Percentiles rank a stretch among this genome's conserved stretches.
Evolutionary conservation across 2,888 invertebrate species (phyloP).

Genomic region (Polia nebulosa): DNA sequence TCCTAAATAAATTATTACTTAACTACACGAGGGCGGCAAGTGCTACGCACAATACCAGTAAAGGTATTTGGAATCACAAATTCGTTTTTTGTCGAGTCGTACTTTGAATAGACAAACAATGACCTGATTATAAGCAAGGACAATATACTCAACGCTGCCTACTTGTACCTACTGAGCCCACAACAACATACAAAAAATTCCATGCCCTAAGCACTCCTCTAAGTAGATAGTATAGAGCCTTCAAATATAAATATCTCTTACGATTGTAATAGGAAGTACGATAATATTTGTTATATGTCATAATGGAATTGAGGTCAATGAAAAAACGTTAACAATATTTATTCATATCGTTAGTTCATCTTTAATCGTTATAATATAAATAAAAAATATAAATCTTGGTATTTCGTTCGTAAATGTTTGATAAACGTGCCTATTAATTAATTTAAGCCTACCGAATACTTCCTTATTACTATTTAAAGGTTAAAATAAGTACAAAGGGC

Average conservation of each 20-base stretch:
- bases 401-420: conserved; percentile 11
- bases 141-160: conserved; percentile 4
- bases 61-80: background rate
- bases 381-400: conserved; percentile 25
- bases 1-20: no score
- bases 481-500: background rate
- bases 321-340: conserved; percentile 63
- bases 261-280: conserved; percentile 72
- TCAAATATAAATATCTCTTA: conserved; percentile 66
- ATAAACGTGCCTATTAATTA: conserved; percentile 1
- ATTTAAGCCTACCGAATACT: conserved; percentile 5
- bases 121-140: background rate
- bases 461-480: background rate
- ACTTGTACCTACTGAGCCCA: background rate
- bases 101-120: background rate
- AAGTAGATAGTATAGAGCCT: conserved; percentile 64
- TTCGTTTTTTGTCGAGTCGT: background rate
- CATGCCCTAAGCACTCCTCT: conserved; percentile 26
- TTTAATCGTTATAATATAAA: conserved; percentile 31
- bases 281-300: conserved; percentile 69
- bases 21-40: background rate
- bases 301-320: conserved; percentile 76
- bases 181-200: conserved; percentile 21
- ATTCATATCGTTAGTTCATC: conserved; percentile 41
- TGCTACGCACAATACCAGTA: background rate